Base-by-base conservation (phyloP, 2,113 vertebrate species). In the Scomber colias region DNA sequence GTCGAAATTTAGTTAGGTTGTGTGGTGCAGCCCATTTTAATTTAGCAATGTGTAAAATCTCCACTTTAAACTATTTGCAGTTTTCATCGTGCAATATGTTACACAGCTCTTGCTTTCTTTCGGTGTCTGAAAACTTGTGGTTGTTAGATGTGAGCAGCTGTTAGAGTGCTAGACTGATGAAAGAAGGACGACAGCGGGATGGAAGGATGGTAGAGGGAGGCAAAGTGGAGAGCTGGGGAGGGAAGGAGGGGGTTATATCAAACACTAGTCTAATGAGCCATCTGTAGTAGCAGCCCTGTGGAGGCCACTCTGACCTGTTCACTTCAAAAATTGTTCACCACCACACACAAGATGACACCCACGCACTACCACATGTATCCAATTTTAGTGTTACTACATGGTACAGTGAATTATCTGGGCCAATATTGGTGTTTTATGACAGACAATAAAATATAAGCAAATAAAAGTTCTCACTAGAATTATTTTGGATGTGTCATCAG, bases 261-360 rank as follows among this genome's bases (percentile, higher is more conserved):
- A 84, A 91, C 68, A 3, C 71, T 72, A 59, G 82, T 79, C 86
- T 93, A 93, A 93, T 91, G 90, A 93, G 90, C 91, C 90, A 93
- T 93, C 92, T 93, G 91, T 81, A 84, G 79, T 65, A 71, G 76
- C 56, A 69, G 79, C 56, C 65, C 73, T 70, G 78, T 79, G 64
- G 75, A 83, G 85, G 74, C 71, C 73, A 79, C 79, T 75, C 70
- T 83, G 87, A 89, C 84, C 89, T 53, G 73, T 71, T 82, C 79
- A 62, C 76, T 68, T 84, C 66, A 62, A 14, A 78, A 75, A 63
- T 8, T 53, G 64, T 66, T 63, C 35, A 15, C 60, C 31, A 48
- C 56, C 27, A 35, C 0, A 13, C 44, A 66, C 35, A 14, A 48
- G 57, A 57, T 24, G 64, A 82, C 71, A 66, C n/a, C 69, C n/a